Evolutionary conservation across 2,113 vertebrate genomes (phyloP).

Genomic region (Thalassarche chlororhynchos): DNA sequence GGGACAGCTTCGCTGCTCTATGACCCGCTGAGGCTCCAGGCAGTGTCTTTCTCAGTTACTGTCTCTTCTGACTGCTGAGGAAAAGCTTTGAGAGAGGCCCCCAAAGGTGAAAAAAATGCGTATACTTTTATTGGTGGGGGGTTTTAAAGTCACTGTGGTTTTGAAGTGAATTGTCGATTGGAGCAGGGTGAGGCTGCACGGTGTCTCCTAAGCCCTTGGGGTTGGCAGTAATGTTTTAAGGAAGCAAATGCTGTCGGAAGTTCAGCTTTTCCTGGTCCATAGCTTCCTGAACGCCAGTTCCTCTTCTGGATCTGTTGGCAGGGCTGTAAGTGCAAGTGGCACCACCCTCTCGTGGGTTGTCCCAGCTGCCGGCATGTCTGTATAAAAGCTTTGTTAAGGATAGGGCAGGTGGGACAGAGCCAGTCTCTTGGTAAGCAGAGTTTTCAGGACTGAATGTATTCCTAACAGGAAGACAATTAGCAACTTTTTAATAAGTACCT

Average conservation of each 20-base stretch:
- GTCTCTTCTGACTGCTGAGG: background rate
- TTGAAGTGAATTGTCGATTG: background rate
- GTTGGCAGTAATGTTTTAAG: background rate
- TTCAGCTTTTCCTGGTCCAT: background rate
- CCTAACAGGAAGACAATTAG: background rate
- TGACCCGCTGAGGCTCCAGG: background rate
- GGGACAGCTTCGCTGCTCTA: background rate
- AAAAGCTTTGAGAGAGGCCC: background rate
- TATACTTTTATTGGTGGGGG: background rate
- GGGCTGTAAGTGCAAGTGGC: background rate
- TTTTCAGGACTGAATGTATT: background rate
- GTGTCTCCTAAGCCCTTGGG: background rate
- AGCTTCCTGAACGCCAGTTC: background rate
- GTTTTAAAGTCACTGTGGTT: background rate
- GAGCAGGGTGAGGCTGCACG: background rate
- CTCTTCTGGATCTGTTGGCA: background rate
- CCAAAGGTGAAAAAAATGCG: rapidly evolving
- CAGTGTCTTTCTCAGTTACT: background rate
- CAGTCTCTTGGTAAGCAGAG: background rate
- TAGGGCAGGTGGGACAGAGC: background rate
- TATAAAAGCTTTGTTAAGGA: background rate
- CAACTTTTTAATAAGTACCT: background rate
- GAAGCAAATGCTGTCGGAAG: background rate
- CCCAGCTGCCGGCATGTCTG: background rate
- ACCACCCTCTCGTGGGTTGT: background rate